These are phyloP conservation scores for Pteropus rufus DNA, from an alignment of 2,797 vertebrate species.

Conservation along the genomic window DNA sequence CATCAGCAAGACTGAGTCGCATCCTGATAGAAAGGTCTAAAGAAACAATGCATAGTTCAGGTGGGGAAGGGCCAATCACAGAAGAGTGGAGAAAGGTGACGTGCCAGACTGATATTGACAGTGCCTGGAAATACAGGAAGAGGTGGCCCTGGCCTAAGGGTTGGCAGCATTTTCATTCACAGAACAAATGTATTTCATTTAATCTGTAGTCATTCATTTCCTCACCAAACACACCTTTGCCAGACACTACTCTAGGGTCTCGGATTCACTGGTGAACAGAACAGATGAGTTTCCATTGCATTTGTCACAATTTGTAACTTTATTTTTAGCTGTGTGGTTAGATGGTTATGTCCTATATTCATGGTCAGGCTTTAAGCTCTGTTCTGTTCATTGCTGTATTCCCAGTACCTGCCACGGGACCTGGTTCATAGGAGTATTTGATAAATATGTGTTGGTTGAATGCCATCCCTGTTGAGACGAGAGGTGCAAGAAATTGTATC, in stretches of 20 bases:
- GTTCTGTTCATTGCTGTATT: background rate
- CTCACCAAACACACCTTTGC: background rate
- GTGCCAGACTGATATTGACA: background rate
- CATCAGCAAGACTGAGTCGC: background rate
- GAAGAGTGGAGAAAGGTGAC: background rate
- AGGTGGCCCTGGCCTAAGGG: background rate
- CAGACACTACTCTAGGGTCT: background rate
- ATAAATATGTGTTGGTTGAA: background rate
- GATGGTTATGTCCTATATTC: background rate
- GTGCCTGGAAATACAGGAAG: background rate
- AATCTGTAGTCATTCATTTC: background rate
- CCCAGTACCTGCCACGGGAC: background rate
- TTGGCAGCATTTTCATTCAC: background rate
- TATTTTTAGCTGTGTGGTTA: background rate
- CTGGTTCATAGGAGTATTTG: background rate
- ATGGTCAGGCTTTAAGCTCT: background rate
- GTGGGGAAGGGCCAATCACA: background rate
- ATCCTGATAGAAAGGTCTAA: background rate
- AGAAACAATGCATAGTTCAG: background rate
- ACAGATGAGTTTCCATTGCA: background rate
- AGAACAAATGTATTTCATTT: background rate
- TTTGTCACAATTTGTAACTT: background rate
- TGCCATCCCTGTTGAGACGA: background rate
- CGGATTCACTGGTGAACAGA: background rate
- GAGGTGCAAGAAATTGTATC: background rate